Evolutionary conservation across 2,797 vertebrate genomes (phyloP).

Genomic region (Hemibagrus guttatus): DNA sequence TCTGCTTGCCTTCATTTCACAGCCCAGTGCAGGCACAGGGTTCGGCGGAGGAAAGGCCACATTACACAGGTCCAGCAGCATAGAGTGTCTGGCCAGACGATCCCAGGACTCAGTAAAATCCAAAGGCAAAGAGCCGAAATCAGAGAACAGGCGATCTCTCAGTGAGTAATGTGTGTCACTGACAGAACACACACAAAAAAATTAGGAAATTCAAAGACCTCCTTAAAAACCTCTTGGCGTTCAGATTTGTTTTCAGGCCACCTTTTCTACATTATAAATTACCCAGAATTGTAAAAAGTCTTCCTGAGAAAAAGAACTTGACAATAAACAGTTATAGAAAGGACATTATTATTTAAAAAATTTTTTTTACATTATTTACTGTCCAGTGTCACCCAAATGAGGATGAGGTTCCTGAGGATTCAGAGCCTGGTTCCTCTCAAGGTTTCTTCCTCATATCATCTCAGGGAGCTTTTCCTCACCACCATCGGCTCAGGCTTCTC

Average conservation of each 20-base stretch:
- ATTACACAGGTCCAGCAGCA: slow-evolving; percentile 84
- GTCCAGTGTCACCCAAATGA: too few species aligned
- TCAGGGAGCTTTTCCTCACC: too few species aligned
- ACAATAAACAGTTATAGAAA: neutral
- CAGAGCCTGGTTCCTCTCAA: too few species aligned
- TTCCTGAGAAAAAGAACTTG: neutral
- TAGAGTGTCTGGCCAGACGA: slow-evolving; percentile 80
- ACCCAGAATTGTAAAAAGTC: neutral
- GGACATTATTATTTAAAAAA: neutral
- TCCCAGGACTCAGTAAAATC: slow-evolving; percentile 68
- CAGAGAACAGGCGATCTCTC: slow-evolving; percentile 88
- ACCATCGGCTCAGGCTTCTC: too few species aligned
- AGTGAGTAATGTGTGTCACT: slow-evolving; percentile 76
- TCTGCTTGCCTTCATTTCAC: slow-evolving; percentile 27
- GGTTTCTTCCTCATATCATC: too few species aligned
- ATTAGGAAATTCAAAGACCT: neutral
- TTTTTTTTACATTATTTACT: too few species aligned
- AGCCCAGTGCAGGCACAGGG: slow-evolving; percentile 62
- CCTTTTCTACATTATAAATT: neutral
- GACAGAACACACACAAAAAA: slow-evolving; percentile 9
- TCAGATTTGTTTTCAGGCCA: neutral
- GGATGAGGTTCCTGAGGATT: too few species aligned
- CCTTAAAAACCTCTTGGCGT: neutral
- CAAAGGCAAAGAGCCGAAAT: slow-evolving; percentile 80
- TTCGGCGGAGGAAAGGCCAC: slow-evolving; percentile 64